Evolutionary conservation across 2,113 vertebrate species (phyloP).

Genomic region (Oryzias javanicus): DNA sequence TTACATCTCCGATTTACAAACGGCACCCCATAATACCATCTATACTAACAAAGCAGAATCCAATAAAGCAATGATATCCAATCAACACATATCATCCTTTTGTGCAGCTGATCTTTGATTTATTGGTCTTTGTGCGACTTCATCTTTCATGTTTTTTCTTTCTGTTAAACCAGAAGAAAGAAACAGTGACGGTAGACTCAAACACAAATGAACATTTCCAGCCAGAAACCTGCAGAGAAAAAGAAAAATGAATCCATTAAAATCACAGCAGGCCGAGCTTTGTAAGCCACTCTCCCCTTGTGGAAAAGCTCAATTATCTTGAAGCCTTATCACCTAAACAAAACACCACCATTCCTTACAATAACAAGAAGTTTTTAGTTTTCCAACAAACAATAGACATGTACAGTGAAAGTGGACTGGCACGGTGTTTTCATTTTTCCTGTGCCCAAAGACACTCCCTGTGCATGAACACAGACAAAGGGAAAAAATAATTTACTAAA

Average conservation of each 20-base stretch:
- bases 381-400: constrained; percentile 79
- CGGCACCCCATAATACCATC: no score
- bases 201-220: constrained; percentile 80
- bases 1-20: no score
- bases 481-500: background rate
- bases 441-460: constrained; percentile 79
- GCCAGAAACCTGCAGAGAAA: constrained; percentile 82
- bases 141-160: constrained; percentile 76
- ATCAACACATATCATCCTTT: no score
- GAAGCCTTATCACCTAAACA: background rate
- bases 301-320: background rate
- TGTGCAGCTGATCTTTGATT: background rate
- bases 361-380: constrained; percentile 78
- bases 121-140: constrained; percentile 72
- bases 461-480: constrained; percentile 73
- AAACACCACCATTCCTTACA: background rate
- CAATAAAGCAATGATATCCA: no score
- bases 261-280: background rate
- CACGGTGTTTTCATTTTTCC: no score
- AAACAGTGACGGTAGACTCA: constrained; percentile 62
- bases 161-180: constrained; percentile 84
- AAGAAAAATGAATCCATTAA: constrained; percentile 7
- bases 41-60: no score
- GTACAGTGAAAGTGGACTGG: constrained; percentile 81
- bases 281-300: background rate